Evolutionary conservation across 2,888 invertebrate species (phyloP).

Genomic region (Lysandra bellargus): DNA sequence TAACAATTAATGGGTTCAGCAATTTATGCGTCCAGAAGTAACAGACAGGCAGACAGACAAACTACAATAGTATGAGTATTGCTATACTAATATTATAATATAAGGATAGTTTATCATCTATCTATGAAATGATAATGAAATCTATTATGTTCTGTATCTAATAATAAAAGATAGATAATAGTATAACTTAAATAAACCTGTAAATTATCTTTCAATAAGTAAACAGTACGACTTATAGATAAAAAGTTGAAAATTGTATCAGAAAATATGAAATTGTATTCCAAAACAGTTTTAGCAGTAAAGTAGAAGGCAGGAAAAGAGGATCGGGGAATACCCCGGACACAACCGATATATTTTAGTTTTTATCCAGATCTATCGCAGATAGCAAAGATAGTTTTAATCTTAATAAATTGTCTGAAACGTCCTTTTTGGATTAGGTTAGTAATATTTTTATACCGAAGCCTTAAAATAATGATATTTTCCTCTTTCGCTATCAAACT

Average conservation of each 20-base stretch:
- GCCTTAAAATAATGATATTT: neutral
- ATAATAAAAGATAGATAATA: too few species aligned
- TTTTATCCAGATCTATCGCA: conserved; percentile 1
- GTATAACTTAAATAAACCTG: too few species aligned
- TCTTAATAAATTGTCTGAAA: neutral
- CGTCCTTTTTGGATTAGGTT: neutral
- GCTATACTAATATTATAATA: too few species aligned
- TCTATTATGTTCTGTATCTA: too few species aligned
- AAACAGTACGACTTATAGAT: neutral
- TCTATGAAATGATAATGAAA: too few species aligned
- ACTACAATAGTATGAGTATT: too few species aligned
- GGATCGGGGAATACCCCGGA: conserved; percentile 7
- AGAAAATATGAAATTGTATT: conserved; percentile 16
- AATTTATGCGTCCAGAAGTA: too few species aligned
- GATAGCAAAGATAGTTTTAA: neutral
- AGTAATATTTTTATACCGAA: neutral
- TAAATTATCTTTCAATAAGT: neutral
- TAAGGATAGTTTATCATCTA: too few species aligned
- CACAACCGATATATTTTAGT: conserved; percentile 9
- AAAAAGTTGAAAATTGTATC: neutral
- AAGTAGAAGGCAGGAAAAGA: conserved; percentile 10
- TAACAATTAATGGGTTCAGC: too few species aligned
- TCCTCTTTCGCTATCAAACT: neutral
- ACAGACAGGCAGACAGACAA: too few species aligned
- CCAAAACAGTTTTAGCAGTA: conserved; percentile 3